Conservation (phyloP, 2,113 vertebrate species). For the Osmerus mordax region DNA sequence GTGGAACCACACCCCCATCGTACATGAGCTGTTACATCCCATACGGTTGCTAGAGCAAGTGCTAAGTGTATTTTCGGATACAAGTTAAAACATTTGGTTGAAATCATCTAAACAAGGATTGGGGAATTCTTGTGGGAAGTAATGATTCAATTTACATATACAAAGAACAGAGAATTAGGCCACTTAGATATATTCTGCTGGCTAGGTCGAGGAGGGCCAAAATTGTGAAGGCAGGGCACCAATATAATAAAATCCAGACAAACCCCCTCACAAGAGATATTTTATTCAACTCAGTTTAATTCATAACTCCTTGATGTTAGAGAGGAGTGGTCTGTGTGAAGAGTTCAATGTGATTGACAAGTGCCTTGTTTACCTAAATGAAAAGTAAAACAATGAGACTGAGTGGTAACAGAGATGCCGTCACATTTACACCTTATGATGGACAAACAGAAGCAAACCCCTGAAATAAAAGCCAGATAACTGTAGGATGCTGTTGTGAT, state of each 20-base stretch:
- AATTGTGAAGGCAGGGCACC: too few species aligned
- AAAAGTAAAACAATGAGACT: constrained; percentile 11
- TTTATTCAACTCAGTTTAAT: constrained; percentile 32
- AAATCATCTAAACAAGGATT: neutral
- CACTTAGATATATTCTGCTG: too few species aligned
- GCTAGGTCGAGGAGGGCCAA: too few species aligned
- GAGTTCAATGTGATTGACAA: constrained; percentile 30
- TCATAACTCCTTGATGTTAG: constrained; percentile 33
- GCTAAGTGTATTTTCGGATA: too few species aligned
- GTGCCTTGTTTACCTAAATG: constrained; percentile 9
- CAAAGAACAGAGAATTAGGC: too few species aligned
- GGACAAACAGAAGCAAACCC: neutral
- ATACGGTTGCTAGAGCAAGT: too few species aligned
- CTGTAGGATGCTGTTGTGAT: neutral
- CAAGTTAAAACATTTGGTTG: neutral
- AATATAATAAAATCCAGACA: too few species aligned
- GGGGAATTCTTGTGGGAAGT: too few species aligned
- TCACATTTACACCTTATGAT: neutral
- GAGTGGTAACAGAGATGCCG: neutral
- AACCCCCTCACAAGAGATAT: too few species aligned
- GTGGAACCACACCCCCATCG: neutral
- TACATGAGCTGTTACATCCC: too few species aligned
- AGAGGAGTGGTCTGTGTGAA: constrained; percentile 19
- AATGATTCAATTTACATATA: too few species aligned
- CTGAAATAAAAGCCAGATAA: constrained; percentile 14